Evolutionary conservation across 2,113 vertebrate species (phyloP).

Genomic region (Scatophagus argus): DNA sequence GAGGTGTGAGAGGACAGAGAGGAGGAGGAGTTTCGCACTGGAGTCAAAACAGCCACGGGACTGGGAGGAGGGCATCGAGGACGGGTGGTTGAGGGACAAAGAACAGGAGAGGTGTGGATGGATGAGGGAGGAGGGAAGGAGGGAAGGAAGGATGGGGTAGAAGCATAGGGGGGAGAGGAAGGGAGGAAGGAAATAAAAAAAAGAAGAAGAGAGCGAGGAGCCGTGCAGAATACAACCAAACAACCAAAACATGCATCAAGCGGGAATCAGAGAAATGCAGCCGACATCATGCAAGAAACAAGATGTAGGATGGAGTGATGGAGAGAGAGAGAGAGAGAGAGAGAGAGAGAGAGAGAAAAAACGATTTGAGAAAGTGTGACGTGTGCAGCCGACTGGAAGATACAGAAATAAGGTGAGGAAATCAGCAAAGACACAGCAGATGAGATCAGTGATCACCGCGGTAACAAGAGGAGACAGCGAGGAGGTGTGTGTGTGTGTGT

Average conservation of each 20-base stretch:
- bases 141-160: neutral
- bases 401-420: slow-evolving; percentile 6
- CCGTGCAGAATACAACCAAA: slow-evolving; percentile 17
- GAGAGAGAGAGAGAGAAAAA: slow-evolving; percentile 28
- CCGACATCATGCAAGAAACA: slow-evolving; percentile 6
- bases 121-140: rapidly evolving
- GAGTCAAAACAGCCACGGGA: slow-evolving; percentile 85
- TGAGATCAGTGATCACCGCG: neutral
- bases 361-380: slow-evolving; percentile 25
- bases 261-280: neutral
- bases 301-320: neutral
- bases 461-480: neutral
- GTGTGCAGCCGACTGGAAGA: slow-evolving; percentile 6
- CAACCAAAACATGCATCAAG: slow-evolving; percentile 30
- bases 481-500: neutral
- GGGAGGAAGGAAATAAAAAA: neutral
- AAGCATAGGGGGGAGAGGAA: too few relatives aligned
- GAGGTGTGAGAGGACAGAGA: slow-evolving; percentile 92
- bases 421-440: slow-evolving; percentile 8
- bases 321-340: neutral
- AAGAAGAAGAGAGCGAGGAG: neutral
- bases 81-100: neutral
- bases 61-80: slow-evolving; percentile 20
- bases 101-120: neutral
- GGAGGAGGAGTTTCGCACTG: slow-evolving; percentile 91